A percentile compares a stretch with the other conserved stretches of the same genome.
Evolutionary conservation across 53 echinoderm and acorn worm species (phyloP).

Genomic region (Glandiceps talaboti): DNA sequence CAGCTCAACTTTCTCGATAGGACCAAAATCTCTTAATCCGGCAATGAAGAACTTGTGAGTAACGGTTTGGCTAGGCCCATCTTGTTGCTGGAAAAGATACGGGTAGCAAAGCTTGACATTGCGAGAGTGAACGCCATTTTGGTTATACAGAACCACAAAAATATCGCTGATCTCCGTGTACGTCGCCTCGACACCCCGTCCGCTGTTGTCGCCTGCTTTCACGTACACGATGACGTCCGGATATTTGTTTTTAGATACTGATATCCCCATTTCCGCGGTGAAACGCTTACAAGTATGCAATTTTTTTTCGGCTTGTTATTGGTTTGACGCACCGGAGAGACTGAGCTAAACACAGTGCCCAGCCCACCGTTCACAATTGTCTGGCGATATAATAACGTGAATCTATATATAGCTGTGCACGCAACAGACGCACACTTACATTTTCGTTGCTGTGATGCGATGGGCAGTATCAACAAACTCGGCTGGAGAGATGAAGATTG

Average conservation of each 20-base stretch:
- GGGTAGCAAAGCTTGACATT: constrained; percentile 8
- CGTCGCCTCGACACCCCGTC: constrained; percentile 26
- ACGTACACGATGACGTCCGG: constrained; percentile 8
- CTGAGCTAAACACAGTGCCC: not conserved
- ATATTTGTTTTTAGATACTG: not conserved
- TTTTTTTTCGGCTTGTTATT: not conserved
- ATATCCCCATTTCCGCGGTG: not conserved
- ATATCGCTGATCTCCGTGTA: constrained; percentile 10
- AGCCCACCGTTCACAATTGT: not conserved
- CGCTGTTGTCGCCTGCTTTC: constrained; percentile 37
- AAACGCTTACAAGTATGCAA: not conserved
- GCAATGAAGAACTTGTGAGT: constrained; percentile 33
- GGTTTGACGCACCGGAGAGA: too few species aligned
- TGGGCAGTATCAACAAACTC: not conserved
- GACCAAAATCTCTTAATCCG: constrained; percentile 43
- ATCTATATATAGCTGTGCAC: not conserved
- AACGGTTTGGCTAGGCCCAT: not conserved
- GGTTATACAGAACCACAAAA: constrained; percentile 27
- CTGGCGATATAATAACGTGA: not conserved
- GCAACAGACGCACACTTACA: not conserved
- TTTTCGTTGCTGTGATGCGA: not conserved
- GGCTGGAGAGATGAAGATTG: not conserved
- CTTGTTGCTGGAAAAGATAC: not conserved
- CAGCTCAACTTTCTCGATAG: constrained; percentile 41
- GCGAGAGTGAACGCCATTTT: constrained; percentile 9